These are phyloP conservation scores for Malurus melanocephalus DNA, from an alignment of 2,113 vertebrate species.

Conservation along the genomic window DNA sequence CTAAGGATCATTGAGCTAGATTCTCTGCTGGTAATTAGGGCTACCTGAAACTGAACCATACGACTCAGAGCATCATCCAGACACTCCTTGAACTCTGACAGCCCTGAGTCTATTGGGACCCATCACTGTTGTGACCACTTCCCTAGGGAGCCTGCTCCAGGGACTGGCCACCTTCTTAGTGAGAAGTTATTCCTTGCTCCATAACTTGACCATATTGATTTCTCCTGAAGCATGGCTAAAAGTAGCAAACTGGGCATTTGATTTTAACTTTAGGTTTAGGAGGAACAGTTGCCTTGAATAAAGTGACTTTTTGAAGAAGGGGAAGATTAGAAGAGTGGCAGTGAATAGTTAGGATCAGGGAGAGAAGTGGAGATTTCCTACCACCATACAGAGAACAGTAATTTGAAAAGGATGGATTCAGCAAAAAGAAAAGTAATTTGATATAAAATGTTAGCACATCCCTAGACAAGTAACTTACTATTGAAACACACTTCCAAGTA, in stretches of 20 bases:
- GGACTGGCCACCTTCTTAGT: neutral
- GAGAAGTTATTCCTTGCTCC: neutral
- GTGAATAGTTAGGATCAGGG: neutral
- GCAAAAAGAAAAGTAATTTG: neutral
- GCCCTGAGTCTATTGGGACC: no score
- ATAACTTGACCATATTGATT: neutral
- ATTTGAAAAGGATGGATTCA: neutral
- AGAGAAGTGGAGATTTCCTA: neutral
- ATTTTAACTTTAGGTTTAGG: neutral
- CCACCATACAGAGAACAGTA: neutral
- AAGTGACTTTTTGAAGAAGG: neutral
- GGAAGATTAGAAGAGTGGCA: neutral
- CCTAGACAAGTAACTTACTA: neutral
- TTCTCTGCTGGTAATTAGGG: neutral
- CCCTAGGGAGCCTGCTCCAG: neutral
- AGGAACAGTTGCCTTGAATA: neutral
- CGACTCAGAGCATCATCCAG: neutral
- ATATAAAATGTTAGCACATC: neutral
- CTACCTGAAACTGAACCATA: neutral
- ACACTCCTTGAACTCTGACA: neutral
- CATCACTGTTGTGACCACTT: neutral
- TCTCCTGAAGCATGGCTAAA: neutral
- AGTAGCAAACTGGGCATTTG: neutral
- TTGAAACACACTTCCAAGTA: neutral
- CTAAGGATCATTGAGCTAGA: neutral